Evolutionary conservation across 2,113 vertebrate species (phyloP).

Genomic region (Equus quagga): DNA sequence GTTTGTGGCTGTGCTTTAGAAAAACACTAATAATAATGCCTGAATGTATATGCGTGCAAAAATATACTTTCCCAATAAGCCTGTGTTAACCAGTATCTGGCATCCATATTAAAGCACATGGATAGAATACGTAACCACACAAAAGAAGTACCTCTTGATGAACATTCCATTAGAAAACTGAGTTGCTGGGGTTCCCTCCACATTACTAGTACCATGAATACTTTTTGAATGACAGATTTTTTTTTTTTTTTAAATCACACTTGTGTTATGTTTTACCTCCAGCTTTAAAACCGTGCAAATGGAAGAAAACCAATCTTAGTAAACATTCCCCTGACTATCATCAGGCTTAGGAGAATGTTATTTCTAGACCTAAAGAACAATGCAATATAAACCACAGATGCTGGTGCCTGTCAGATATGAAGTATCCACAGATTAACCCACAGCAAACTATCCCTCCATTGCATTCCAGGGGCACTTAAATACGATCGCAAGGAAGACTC

Average conservation of each 20-base stretch:
- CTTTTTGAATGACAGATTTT: background rate
- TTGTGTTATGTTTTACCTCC: background rate
- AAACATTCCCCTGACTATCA: conserved; percentile 34
- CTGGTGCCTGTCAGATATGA: conserved; percentile 3
- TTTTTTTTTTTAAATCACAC: background rate
- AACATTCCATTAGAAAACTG: background rate
- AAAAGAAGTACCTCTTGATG: background rate
- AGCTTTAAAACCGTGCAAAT: conserved; percentile 56
- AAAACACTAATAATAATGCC: background rate
- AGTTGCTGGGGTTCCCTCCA: background rate
- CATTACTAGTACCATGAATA: background rate
- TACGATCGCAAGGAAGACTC: background rate
- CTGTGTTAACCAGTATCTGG: background rate
- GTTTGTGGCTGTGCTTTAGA: background rate
- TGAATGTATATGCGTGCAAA: background rate
- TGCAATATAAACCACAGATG: background rate
- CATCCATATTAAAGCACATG: background rate
- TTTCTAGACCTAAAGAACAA: conserved; percentile 51
- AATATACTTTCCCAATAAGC: background rate
- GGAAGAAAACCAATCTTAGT: conserved; percentile 44
- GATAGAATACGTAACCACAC: background rate
- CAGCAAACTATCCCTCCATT: background rate
- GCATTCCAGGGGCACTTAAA: background rate
- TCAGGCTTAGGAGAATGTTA: background rate
- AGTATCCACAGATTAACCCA: background rate